Conservation (phyloP, 2,113 vertebrate species). For the Azemiops feae region DNA sequence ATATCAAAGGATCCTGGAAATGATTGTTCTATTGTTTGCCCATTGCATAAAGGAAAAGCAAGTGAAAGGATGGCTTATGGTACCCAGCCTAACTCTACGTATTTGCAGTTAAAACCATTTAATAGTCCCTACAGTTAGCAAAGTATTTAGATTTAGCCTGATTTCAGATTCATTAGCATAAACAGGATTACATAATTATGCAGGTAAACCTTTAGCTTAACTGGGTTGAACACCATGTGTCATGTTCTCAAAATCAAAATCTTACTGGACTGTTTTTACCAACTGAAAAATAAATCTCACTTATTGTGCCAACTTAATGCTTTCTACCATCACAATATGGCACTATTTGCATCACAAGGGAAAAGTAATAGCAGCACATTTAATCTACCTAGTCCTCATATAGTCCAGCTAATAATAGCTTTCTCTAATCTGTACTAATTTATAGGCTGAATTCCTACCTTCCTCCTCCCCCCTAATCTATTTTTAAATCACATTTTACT, state of each 20-base stretch:
- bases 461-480: background rate
- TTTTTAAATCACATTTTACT: background rate
- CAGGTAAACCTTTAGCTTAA: background rate
- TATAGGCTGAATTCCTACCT: background rate
- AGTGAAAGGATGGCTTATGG: background rate
- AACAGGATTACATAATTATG: slow-evolving; percentile 3
- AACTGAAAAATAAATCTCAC: background rate
- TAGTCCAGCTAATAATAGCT: background rate
- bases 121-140: background rate
- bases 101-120: background rate
- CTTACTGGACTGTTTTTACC: background rate
- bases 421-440: background rate
- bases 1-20: background rate
- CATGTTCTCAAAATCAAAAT: background rate
- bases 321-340: background rate
- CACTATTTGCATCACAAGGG: background rate
- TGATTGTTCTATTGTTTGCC: background rate
- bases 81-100: background rate
- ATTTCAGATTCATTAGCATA: background rate
- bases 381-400: background rate
- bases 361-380: background rate
- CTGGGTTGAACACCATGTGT: background rate
- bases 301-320: background rate
- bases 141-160: slow-evolving; percentile 2
- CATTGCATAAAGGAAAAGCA: background rate